A percentile compares a stretch with the other conserved stretches of the same genome.
Conservation (phyloP, 2,797 vertebrate species). For the Microhierax caerulescens region DNA sequence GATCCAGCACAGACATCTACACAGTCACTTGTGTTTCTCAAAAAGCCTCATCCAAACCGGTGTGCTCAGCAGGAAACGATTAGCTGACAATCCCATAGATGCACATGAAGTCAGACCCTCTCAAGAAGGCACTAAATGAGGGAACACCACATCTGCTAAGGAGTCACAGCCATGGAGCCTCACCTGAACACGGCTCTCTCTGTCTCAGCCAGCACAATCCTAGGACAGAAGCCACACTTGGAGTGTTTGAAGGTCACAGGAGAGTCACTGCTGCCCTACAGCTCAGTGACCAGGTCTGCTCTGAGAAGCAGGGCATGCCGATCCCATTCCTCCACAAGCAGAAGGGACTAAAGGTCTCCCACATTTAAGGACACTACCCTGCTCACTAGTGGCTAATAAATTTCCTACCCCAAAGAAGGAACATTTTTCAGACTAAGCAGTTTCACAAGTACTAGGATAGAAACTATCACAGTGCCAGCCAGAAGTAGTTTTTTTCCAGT, state of each 20-base stretch:
- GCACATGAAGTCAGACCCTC: background rate
- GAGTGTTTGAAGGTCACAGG: background rate
- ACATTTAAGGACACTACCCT: background rate
- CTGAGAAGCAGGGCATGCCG: background rate
- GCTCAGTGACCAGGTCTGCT: background rate
- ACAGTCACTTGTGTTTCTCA: background rate
- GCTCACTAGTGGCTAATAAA: background rate
- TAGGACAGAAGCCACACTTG: background rate
- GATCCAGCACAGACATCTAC: background rate
- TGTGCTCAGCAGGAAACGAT: background rate
- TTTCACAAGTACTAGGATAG: background rate
- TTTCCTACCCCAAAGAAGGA: background rate
- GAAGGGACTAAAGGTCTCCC: background rate
- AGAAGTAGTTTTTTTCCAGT: background rate
- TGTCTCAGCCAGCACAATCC: background rate
- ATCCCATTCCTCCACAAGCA: background rate
- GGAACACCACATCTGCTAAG: accelerated
- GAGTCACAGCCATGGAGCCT: background rate
- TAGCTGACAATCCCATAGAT: background rate
- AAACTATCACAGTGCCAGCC: background rate
- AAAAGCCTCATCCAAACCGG: background rate
- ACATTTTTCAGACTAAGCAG: background rate
- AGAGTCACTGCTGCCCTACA: background rate
- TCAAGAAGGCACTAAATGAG: background rate
- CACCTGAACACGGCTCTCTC: background rate